Conservation (phyloP, 2,888 invertebrate genomes). For the Drosophila macrothrix region DNA sequence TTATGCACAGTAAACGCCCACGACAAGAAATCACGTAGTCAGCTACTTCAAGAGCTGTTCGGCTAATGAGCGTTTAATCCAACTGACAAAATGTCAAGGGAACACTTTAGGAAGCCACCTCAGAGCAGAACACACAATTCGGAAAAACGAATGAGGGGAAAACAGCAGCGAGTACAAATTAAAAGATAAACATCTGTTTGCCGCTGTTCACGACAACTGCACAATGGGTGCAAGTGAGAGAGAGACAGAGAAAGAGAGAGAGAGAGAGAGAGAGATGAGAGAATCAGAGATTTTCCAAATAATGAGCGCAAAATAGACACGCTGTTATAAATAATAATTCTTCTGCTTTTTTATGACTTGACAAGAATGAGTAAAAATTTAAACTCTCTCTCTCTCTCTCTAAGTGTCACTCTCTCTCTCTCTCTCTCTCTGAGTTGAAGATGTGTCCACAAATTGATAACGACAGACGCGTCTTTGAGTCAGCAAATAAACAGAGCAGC, state of each 20-base stretch:
- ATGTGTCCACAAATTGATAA: slow-evolving; percentile 51
- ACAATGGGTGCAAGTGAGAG: slow-evolving; percentile 18
- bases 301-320: slow-evolving; percentile 9
- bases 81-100: slow-evolving; percentile 69
- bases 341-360: slow-evolving; percentile 15
- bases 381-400: slow-evolving; percentile 2
- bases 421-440: slow-evolving; percentile 7
- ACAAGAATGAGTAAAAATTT: slow-evolving; percentile 12
- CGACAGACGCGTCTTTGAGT: slow-evolving; percentile 41
- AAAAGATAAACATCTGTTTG: slow-evolving; percentile 67
- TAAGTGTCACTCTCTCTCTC: slow-evolving; percentile 1
- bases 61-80: slow-evolving; percentile 73
- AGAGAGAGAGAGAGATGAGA: slow-evolving; percentile 3
- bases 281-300: slow-evolving; percentile 12
- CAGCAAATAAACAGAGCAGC: slow-evolving; percentile 63
- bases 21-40: slow-evolving; percentile 11
- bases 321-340: slow-evolving; percentile 29
- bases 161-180: slow-evolving; percentile 40
- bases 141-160: slow-evolving; percentile 20
- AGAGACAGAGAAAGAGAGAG: neutral
- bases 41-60: slow-evolving; percentile 26
- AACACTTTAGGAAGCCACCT: slow-evolving; percentile 54
- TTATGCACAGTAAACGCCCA: slow-evolving; percentile 10
- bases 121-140: slow-evolving; percentile 6
- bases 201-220: slow-evolving; percentile 37